Percentiles rank a stretch among this genome's conserved stretches.
Evolutionary conservation across 2,888 invertebrate genomes (phyloP).

Genomic region (Dilophus febrilis): DNA sequence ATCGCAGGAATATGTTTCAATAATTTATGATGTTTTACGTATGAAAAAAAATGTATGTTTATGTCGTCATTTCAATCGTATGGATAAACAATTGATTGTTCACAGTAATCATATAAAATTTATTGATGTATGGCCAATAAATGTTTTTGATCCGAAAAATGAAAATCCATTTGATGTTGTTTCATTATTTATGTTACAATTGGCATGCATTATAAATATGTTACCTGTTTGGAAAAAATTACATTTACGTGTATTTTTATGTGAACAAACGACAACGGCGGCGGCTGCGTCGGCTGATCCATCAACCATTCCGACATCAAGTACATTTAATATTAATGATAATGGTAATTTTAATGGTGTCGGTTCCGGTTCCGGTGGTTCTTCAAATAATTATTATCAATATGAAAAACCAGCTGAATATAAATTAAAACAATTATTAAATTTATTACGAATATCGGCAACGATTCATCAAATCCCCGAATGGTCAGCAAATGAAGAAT

Average conservation of each 20-base stretch:
- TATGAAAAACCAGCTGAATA: conserved; percentile 20
- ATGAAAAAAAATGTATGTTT: conserved; percentile 91
- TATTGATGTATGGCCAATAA: conserved; percentile 97
- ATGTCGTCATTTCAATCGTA: conserved; percentile 73
- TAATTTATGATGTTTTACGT: conserved; percentile 73
- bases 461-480: conserved; percentile 52
- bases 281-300: conserved; percentile 21
- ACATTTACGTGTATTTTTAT: conserved; percentile 72
- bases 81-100: conserved; percentile 62
- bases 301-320: background rate
- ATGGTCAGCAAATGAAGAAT: conserved; percentile 40
- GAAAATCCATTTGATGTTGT: conserved; percentile 77
- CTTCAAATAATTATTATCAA: conserved; percentile 2
- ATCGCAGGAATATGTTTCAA: conserved; percentile 57
- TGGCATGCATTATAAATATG: conserved; percentile 91
- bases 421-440: conserved; percentile 52
- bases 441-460: conserved; percentile 73
- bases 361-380: no score
- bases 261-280: conserved; percentile 35
- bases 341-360: no score
- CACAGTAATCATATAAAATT: conserved; percentile 47
- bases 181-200: conserved; percentile 86
- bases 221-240: conserved; percentile 75
- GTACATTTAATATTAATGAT: no score
- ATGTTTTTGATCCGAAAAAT: conserved; percentile 62